Conservation (phyloP, 2,113 vertebrate species). For the Aegithalos caudatus region DNA sequence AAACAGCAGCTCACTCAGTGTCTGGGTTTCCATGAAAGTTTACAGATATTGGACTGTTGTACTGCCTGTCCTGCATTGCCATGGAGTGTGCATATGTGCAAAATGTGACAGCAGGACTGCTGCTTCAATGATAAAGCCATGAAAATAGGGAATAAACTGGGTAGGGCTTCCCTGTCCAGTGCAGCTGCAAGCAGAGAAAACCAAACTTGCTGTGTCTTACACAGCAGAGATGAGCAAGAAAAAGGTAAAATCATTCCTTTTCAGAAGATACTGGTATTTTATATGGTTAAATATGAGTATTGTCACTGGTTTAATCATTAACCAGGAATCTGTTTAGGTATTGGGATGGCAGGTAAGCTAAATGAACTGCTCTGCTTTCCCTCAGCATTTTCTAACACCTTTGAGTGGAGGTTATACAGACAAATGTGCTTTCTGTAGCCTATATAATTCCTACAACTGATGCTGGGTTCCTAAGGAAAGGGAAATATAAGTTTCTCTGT, state of each 20-base stretch:
- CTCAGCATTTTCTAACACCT: neutral
- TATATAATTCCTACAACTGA: neutral
- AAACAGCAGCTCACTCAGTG: slow-evolving; percentile 9
- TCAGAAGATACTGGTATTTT: neutral
- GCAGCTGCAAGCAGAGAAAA: neutral
- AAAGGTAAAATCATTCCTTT: no score
- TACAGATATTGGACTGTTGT: neutral
- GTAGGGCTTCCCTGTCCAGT: neutral
- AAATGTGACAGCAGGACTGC: neutral
- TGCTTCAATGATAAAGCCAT: neutral
- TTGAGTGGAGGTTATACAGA: neutral
- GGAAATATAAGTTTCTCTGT: neutral
- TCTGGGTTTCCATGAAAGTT: neutral
- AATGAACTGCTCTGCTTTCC: neutral
- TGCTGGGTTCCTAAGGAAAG: neutral
- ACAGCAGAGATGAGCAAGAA: neutral
- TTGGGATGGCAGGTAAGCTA: neutral
- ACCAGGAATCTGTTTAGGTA: neutral
- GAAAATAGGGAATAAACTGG: neutral
- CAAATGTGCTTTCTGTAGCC: neutral
- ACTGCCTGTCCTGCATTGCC: neutral
- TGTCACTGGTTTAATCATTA: neutral
- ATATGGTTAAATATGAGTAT: neutral
- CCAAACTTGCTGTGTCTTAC: neutral
- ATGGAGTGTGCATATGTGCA: neutral